Evolutionary conservation across 2,797 vertebrate genomes (phyloP).

Genomic region (Pseudomugil gertrudae): DNA sequence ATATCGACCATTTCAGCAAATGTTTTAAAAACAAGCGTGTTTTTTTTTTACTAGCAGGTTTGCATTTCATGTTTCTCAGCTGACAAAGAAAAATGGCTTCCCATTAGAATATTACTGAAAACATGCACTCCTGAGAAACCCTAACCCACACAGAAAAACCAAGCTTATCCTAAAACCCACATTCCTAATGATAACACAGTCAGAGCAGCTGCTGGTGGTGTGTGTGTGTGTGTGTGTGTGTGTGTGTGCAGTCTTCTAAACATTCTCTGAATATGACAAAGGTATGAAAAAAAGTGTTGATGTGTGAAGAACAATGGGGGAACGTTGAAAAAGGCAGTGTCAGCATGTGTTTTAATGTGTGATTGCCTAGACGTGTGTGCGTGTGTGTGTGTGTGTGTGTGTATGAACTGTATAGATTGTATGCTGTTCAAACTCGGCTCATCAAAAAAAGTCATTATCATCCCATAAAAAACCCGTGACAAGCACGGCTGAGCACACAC

Average conservation of each 20-base stretch:
- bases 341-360: constrained; percentile 65
- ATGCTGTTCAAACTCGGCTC: constrained; percentile 61
- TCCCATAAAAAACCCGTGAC: constrained; percentile 77
- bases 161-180: constrained; percentile 37
- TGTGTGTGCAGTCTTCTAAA: constrained; percentile 28
- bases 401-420: constrained; percentile 57
- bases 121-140: constrained; percentile 29
- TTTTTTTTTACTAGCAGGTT: constrained; percentile 35
- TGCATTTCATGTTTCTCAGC: constrained; percentile 26
- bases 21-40: constrained; percentile 32
- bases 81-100: constrained; percentile 48
- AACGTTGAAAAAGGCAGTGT: constrained; percentile 67
- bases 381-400: no score
- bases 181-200: constrained; percentile 44
- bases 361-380: constrained; percentile 23
- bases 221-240: no score
- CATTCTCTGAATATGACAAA: constrained; percentile 45
- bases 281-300: constrained; percentile 64
- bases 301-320: constrained; percentile 69
- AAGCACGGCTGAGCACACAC: constrained; percentile 69
- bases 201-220: constrained; percentile 37
- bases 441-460: constrained; percentile 72
- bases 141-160: no score
- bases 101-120: constrained; percentile 38
- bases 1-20: constrained; percentile 33